Base-by-base conservation (phyloP, 2,113 vertebrate species). In the Stegastes partitus region DNA sequence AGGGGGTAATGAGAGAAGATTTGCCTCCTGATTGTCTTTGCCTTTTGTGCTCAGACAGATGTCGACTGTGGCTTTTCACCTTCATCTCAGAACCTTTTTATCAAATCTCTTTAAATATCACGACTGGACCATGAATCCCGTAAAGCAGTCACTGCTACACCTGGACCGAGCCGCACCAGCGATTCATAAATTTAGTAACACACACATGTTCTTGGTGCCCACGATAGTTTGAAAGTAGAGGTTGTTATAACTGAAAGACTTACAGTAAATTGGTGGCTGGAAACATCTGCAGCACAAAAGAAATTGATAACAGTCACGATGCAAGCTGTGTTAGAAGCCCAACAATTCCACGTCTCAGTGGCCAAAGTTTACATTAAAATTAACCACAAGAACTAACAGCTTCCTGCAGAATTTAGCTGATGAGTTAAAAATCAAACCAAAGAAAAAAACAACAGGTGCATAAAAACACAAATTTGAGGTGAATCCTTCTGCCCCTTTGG, bases 41-140 rank as follows among this genome's bases (percentile, higher is more conserved):
- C 89, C 83, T 93, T 93, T 94, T 94, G 93, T 94, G 90, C 92
- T 72, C 54, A 65, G 94, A 91, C 94, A 95, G 96, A 96, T 95
- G 95, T 94, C 92, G 90, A 83, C 89, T 91, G 87, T 88, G 90
- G 95, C 94, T 92, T 92, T 87, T 91, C 90, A 64, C 72, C 82
- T 87, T 92, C 92, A 76, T 89, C 79, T 82, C 76, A 79, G 84
- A 93, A 92, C 92, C 93, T 93, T 84, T n/a, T 91, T 12, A 49
- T 39, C 80, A 92, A 92, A 91, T 91, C 82, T 31, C 28, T 56
- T 77, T 74, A 80, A 65, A 82, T 61, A 37, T 45, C 54, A 55
- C 2, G 16, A 63, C 45, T 73, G 50, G 26, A 55, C 23, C 68
- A 31, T 22, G 28, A 68, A 86, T 84, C 26, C 50, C 23, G 18